Conservation (phyloP, 1,140 invertebrate species). For the Teleogryllus occipitalis region DNA sequence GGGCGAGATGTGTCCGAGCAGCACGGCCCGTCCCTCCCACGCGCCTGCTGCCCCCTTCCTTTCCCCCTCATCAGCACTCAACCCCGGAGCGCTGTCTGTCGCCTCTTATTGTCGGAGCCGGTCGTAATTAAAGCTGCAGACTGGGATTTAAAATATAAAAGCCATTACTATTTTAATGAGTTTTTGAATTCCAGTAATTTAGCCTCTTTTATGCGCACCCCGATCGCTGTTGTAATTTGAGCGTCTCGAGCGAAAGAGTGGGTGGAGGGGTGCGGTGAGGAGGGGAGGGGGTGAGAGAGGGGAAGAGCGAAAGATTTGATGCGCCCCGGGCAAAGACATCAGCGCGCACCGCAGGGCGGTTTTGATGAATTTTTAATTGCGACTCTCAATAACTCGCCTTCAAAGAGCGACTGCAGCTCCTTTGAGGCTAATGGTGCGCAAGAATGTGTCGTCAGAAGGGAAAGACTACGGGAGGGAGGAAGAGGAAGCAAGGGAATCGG, state of each 20-base stretch:
- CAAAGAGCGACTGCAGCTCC: not conserved
- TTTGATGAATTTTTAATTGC: conserved; percentile 1
- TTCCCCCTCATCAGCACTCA: too few species aligned
- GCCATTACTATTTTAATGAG: conserved; percentile 5
- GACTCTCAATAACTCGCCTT: not conserved
- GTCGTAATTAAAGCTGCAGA: not conserved
- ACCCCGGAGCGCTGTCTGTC: not conserved
- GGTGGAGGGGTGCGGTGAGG: not conserved
- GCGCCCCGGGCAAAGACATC: not conserved
- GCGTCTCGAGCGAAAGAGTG: not conserved
- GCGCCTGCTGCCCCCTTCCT: too few species aligned
- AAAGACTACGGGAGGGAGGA: too few species aligned
- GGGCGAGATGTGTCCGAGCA: too few species aligned
- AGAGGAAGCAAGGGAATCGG: too few species aligned
- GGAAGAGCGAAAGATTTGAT: too few species aligned
- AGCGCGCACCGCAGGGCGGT: not conserved
- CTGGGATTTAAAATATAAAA: conserved; percentile 6
- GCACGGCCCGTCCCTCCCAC: too few species aligned
- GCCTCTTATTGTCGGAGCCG: not conserved
- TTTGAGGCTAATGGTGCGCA: too few species aligned
- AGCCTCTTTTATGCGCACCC: not conserved
- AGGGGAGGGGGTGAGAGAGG: not conserved
- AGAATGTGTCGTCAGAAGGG: too few species aligned
- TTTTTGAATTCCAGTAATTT: conserved; percentile 1
- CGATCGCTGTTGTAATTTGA: conserved; percentile 4